Evolutionary conservation across 2,113 vertebrate genomes (phyloP).

Genomic region (Emydocephalus ijimae): DNA sequence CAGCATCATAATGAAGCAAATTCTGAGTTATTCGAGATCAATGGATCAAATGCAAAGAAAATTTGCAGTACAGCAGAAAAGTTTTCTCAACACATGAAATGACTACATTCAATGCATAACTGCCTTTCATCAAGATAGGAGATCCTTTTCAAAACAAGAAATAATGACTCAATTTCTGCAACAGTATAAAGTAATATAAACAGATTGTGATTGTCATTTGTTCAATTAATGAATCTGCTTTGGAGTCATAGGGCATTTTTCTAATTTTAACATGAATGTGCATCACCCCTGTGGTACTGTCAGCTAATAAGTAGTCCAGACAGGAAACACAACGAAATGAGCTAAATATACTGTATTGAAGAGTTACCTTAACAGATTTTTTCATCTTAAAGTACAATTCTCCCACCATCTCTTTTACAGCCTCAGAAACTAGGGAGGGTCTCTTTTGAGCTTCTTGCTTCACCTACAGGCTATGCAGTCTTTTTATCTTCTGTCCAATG

Average conservation of each 20-base stretch:
- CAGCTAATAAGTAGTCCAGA: not conserved
- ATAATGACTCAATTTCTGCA: not conserved
- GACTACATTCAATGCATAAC: slow-evolving; percentile 3
- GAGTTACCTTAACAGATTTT: not conserved
- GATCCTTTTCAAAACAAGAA: not conserved
- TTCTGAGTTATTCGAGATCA: slow-evolving; percentile 18
- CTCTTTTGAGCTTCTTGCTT: not conserved
- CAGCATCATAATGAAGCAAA: slow-evolving; percentile 7
- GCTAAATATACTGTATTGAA: not conserved
- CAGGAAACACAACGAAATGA: not conserved
- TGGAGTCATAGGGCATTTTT: not conserved
- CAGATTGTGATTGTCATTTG: slow-evolving; percentile 13
- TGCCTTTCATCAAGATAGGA: slow-evolving; percentile 5
- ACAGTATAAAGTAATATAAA: not conserved
- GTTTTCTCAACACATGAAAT: slow-evolving; percentile 1
- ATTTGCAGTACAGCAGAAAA: not conserved
- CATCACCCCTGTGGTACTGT: not conserved
- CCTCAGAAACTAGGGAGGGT: not conserved
- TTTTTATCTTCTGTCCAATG: not conserved
- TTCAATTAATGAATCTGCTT: slow-evolving; percentile 7
- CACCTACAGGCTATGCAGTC: not conserved
- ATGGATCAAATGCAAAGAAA: not conserved
- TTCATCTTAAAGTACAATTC: not conserved
- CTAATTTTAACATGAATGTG: not conserved
- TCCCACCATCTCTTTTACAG: not conserved